Conservation (phyloP, 2,888 invertebrate species). For the Entomobrya proxima region DNA sequence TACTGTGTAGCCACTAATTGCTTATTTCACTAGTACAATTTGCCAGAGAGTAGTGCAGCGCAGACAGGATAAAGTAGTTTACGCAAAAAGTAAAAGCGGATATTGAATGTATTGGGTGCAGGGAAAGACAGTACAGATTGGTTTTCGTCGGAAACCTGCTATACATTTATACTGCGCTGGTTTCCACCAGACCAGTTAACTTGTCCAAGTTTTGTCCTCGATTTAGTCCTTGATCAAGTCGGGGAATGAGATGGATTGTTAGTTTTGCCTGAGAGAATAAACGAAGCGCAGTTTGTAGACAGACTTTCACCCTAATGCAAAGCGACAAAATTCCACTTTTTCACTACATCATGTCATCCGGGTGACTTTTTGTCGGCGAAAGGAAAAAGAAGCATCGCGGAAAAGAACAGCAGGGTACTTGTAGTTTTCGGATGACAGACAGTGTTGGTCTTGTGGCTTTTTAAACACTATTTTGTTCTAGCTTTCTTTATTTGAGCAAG, state of each 20-base stretch:
- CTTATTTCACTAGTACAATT: conserved; percentile 49
- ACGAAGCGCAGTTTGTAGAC: no score
- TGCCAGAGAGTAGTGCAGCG: no score
- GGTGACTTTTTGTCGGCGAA: background rate
- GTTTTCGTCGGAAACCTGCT: no score
- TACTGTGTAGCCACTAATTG: conserved; percentile 29
- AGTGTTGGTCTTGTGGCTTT: background rate
- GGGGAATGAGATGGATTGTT: background rate
- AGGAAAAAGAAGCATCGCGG: no score
- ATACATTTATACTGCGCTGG: no score
- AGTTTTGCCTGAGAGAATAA: background rate
- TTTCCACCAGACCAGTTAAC: no score
- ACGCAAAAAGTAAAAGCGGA: no score
- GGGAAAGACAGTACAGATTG: no score
- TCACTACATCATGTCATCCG: conserved; percentile 1
- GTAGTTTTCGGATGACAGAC: background rate
- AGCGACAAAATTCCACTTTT: background rate
- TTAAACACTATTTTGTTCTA: background rate
- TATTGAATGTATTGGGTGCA: background rate
- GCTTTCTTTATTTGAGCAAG: background rate
- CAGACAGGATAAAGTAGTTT: no score
- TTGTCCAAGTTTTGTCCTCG: background rate
- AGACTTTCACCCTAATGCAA: background rate
- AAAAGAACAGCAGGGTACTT: background rate
- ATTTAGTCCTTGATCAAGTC: background rate